phyloP scores from a whole-genome alignment of 2,113 vertebrate genomes.

The Tonatia bakeri region DNA sequence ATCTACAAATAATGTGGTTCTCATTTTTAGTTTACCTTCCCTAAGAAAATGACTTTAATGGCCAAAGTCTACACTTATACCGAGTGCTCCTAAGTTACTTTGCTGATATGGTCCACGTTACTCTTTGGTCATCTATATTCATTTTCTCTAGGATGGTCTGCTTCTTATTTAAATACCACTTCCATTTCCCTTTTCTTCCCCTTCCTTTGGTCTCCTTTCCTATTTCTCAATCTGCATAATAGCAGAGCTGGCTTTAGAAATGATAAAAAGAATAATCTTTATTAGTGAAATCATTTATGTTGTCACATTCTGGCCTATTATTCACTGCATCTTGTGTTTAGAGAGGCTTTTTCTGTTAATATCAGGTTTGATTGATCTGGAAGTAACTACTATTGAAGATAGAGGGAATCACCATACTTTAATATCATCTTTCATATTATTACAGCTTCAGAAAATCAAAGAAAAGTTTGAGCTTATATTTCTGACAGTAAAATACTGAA shows the following conservation, averaged over 20 bases:
- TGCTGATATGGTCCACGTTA: background rate
- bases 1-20: background rate
- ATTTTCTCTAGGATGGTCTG: background rate
- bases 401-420: background rate
- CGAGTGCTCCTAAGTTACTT: background rate
- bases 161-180: background rate
- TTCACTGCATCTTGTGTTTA: background rate
- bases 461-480: background rate
- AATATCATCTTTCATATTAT: background rate
- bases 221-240: background rate
- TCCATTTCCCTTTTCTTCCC: background rate
- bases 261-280: background rate
- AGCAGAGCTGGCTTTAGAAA: slow-evolving; percentile 19
- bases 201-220: background rate
- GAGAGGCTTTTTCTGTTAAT: background rate
- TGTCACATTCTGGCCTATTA: background rate
- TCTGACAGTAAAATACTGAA: slow-evolving; percentile 11
- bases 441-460: slow-evolving; percentile 19
- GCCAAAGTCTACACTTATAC: background rate
- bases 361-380: background rate
- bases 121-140: background rate
- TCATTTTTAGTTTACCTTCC: background rate
- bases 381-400: background rate
- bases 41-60: background rate
- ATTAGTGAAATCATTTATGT: background rate